These are phyloP conservation scores for Balearica regulorum DNA, from an alignment of 2,797 vertebrate genomes.

Conservation along the genomic window DNA sequence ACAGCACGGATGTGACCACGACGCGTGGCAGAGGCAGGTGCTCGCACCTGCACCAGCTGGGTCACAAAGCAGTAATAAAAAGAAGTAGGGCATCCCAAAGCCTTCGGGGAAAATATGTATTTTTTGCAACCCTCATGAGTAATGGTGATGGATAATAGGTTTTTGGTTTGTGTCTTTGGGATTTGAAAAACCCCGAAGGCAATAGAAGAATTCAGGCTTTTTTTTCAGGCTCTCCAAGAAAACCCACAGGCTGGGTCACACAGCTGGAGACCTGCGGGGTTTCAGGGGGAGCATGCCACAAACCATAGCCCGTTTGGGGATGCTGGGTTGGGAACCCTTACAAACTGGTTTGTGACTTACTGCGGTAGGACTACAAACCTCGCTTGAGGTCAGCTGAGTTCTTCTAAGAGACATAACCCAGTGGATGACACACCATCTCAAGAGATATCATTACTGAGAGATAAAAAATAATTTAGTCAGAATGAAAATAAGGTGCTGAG, in stretches of 20 bases:
- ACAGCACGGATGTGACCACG: rapidly evolving
- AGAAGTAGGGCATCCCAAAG: neutral
- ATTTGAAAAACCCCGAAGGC: neutral
- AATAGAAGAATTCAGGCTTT: neutral
- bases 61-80: neutral
- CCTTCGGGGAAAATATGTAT: neutral
- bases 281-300: neutral
- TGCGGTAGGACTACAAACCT: neutral
- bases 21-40: neutral
- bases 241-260: neutral
- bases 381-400: neutral
- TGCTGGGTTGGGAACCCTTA: neutral
- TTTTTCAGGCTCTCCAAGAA: neutral
- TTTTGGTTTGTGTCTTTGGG: neutral
- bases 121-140: neutral
- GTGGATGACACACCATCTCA: neutral
- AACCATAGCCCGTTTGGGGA: neutral
- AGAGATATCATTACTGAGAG: neutral
- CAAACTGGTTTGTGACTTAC: neutral
- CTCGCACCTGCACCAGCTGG: neutral
- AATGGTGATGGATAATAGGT: neutral
- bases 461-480: neutral
- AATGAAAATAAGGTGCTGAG: neutral
- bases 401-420: neutral
- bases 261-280: neutral